A percentile compares a stretch with the other conserved stretches of the same genome.
These are phyloP conservation scores for Podarcis raffonei DNA, from an alignment of 2,113 vertebrate genomes.

Conservation along the genomic window DNA sequence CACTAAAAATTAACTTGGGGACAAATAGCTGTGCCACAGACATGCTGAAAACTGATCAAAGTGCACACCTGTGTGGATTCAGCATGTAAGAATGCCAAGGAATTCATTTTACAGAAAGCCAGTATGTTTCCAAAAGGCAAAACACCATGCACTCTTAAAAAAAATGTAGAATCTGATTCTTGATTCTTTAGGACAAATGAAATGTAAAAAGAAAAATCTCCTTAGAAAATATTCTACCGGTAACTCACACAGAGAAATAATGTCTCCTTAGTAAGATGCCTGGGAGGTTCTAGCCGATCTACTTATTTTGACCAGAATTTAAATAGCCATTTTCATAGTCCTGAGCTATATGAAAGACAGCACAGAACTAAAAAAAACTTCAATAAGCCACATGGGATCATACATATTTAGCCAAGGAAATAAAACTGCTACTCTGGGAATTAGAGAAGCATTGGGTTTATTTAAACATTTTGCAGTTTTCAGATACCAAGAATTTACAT, in stretches of 20 bases:
- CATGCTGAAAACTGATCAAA: slow-evolving; percentile 68
- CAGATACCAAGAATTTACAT: background rate
- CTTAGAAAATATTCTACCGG: background rate
- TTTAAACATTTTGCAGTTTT: too few relatives aligned
- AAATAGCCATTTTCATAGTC: background rate
- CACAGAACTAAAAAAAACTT: too few relatives aligned
- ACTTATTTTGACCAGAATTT: background rate
- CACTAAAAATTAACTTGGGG: slow-evolving; percentile 13
- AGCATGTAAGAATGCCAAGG: slow-evolving; percentile 52
- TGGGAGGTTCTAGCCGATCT: background rate
- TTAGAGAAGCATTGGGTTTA: background rate
- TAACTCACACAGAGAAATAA: background rate
- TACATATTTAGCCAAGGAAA: background rate
- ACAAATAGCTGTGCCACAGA: slow-evolving; percentile 25
- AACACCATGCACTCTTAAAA: rapidly evolving
- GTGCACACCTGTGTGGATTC: slow-evolving; percentile 72
- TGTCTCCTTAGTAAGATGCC: background rate
- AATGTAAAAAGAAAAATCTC: background rate
- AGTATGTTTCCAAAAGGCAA: background rate
- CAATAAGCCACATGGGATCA: background rate
- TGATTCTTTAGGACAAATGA: rapidly evolving
- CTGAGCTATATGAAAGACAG: background rate
- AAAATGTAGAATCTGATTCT: background rate
- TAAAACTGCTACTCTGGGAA: background rate
- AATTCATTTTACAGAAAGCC: rapidly evolving